phyloP scores from a whole-genome alignment of 1,140 invertebrate genomes.

The Mercenaria mercenaria region DNA sequence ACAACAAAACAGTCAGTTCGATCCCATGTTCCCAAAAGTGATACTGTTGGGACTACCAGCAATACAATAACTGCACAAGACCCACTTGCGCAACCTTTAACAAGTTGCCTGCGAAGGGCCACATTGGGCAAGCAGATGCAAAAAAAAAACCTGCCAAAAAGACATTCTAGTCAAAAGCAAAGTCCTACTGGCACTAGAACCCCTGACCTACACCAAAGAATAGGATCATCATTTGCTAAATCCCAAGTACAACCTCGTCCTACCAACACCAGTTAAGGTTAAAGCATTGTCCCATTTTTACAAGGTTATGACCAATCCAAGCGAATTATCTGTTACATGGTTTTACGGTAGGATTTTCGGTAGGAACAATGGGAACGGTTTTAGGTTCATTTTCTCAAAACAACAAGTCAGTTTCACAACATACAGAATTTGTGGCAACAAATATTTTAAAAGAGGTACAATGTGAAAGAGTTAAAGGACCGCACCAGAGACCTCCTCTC shows the following conservation, averaged over 20 bases:
- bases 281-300: background rate
- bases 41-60: slow-evolving; percentile 35
- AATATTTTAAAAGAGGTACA: background rate
- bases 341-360: background rate
- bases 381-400: background rate
- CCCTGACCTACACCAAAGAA: background rate
- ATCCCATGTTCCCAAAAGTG: background rate
- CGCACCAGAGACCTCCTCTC: background rate
- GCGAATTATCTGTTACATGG: background rate
- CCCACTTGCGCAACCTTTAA: background rate
- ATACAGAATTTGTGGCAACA: background rate
- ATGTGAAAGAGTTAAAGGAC: background rate
- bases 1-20: background rate
- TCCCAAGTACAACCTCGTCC: background rate
- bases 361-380: background rate
- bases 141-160: background rate
- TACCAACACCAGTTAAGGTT: background rate
- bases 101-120: too few relatives aligned
- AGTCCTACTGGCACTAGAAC: background rate
- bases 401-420: background rate
- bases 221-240: background rate
- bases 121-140: background rate
- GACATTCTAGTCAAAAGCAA: background rate
- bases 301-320: background rate
- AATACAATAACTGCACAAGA: background rate